A percentile compares a stretch with the other conserved stretches of the same genome.
These are phyloP conservation scores for Metallyticus violacea DNA, from an alignment of 2,888 invertebrate genomes.

Conservation along the genomic window DNA sequence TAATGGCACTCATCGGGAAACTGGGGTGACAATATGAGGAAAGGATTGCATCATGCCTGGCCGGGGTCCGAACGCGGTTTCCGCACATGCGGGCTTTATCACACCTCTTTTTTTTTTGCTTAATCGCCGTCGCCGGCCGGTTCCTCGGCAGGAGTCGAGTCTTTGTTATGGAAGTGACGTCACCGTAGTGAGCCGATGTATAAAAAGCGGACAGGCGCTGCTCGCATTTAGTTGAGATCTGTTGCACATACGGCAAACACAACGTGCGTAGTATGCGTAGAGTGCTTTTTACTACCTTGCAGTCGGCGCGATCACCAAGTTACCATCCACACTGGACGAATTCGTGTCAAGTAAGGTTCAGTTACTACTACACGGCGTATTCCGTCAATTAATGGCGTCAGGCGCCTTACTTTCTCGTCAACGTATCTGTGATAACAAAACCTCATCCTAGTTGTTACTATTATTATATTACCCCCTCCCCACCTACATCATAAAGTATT, in stretches of 20 bases:
- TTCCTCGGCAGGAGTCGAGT: too few relatives aligned
- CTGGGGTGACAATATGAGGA: too few relatives aligned
- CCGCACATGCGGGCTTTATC: too few relatives aligned
- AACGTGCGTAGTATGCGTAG: background rate
- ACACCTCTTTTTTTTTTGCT: too few relatives aligned
- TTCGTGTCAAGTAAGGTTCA: slow-evolving; percentile 22
- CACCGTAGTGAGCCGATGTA: background rate
- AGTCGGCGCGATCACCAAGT: background rate
- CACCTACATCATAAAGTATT: background rate
- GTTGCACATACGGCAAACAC: background rate
- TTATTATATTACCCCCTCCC: too few relatives aligned
- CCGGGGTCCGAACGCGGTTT: too few relatives aligned
- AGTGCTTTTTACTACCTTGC: slow-evolving; percentile 8
- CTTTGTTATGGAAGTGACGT: slow-evolving; percentile 7
- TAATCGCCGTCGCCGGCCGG: too few relatives aligned
- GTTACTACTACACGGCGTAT: slow-evolving; percentile 26
- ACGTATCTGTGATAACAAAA: background rate
- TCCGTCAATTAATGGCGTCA: slow-evolving; percentile 8
- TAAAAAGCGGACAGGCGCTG: background rate
- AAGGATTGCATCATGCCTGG: too few relatives aligned
- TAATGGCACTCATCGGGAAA: too few relatives aligned
- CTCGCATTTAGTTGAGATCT: background rate
- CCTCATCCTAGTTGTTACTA: background rate
- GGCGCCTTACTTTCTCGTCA: background rate
- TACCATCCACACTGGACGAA: slow-evolving; percentile 23